Conservation (phyloP, 2,113 vertebrate species). For the Pterocles gutturalis region DNA sequence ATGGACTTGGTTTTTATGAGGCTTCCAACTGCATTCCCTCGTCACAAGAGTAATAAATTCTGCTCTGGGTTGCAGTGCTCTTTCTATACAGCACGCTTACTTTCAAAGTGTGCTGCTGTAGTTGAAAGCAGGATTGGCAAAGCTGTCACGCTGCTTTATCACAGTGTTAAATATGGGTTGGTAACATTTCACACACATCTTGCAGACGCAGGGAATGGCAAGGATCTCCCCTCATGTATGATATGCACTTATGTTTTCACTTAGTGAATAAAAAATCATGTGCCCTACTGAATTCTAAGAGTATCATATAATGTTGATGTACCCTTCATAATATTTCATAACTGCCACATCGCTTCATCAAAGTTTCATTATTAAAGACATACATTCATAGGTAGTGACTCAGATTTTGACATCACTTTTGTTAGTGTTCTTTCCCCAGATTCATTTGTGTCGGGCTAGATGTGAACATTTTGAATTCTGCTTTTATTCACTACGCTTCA, state of each 20-base stretch:
- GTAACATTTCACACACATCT: neutral
- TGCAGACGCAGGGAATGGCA: neutral
- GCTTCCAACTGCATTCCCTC: slow-evolving; percentile 38
- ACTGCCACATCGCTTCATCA: neutral
- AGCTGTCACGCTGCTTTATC: neutral
- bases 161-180: fast-evolving
- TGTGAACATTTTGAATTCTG: neutral
- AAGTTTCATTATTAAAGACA: neutral
- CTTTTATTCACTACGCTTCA: neutral
- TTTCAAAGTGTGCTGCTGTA: neutral
- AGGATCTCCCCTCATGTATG: neutral
- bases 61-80: neutral
- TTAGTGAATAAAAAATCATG: neutral
- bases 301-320: neutral
- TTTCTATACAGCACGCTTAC: neutral
- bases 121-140: neutral
- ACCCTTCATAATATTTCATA: neutral
- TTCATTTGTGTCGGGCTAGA: neutral
- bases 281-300: neutral
- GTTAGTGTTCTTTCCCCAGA: neutral
- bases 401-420: neutral
- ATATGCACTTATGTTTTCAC: neutral
- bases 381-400: neutral
- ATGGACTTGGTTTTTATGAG: slow-evolving; percentile 8
- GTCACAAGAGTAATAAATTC: neutral